phyloP scores from a whole-genome alignment of 2,113 vertebrate genomes.

The Echinops telfairi region DNA sequence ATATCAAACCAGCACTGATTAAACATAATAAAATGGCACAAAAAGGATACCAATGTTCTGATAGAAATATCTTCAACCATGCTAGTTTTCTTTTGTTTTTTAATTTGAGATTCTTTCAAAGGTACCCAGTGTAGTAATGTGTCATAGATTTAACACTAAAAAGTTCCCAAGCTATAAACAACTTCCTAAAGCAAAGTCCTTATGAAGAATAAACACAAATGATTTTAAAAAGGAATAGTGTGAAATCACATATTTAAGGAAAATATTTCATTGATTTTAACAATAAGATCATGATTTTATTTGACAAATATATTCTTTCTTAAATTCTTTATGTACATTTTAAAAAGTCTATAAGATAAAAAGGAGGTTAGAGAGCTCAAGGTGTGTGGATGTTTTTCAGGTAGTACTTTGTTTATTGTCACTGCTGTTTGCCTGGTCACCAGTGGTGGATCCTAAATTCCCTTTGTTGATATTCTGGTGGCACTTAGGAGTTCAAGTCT shows the following conservation, averaged over 20 bases:
- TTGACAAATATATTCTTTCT: slow-evolving; percentile 95
- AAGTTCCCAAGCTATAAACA: slow-evolving; percentile 90
- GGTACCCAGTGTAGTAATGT: slow-evolving; percentile 90
- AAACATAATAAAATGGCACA: slow-evolving; percentile 88
- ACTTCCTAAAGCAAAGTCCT: slow-evolving; percentile 89
- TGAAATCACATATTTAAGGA: slow-evolving; percentile 92
- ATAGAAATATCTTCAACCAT: slow-evolving; percentile 85
- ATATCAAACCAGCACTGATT: slow-evolving; percentile 85
- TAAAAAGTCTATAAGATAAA: slow-evolving; percentile 93
- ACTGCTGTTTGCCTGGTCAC: slow-evolving; percentile 92
- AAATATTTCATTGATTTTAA: slow-evolving; percentile 93
- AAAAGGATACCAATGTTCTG: slow-evolving; percentile 86
- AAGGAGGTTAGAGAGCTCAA: slow-evolving; percentile 94
- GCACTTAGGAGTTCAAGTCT: slow-evolving; percentile 94
- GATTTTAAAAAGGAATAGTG: slow-evolving; percentile 89
- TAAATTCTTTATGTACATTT: slow-evolving; percentile 92
- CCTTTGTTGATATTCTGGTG: slow-evolving; percentile 90
- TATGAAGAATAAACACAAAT: slow-evolving; percentile 90
- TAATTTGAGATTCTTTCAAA: slow-evolving; percentile 86
- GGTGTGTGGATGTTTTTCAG: slow-evolving; percentile 92
- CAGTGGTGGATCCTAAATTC: slow-evolving; percentile 90
- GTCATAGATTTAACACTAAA: slow-evolving; percentile 89
- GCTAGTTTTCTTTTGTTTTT: slow-evolving; percentile 85
- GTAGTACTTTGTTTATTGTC: slow-evolving; percentile 95
- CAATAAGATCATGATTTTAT: slow-evolving; percentile 92